Base-by-base conservation (phyloP, 1,140 invertebrate genomes). In the Pteromalus puparum region DNA sequence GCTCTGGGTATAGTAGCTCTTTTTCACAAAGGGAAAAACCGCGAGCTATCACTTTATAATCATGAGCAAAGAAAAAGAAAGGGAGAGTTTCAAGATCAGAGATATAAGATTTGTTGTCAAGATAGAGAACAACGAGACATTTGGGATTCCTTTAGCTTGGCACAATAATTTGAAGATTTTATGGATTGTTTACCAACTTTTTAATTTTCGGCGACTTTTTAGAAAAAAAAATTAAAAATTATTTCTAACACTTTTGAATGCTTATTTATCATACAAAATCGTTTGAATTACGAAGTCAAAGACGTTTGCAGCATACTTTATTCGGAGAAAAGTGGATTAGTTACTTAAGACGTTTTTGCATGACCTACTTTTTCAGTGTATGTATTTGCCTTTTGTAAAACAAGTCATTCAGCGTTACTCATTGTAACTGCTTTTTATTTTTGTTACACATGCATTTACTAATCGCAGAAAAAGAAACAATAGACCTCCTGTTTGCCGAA, bases 71-170 rank as follows among this genome's bases (percentile, higher is more conserved):
- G 48, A 65, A 61, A 42, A 28, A 30, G 42, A 42, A 79, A 68
- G 67, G 65, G 34, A 34, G 10, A 48, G 34, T 21, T 65, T 18
- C 5, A 30, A 68, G 77, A 79, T 79, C 21, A 42, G n/a, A 79
- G 77, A 79, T 79, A 42, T 68, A 79, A 79, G 77, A 79, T 79
- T 79, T 42, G 67, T 68, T 42, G 34, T 34, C 10, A 21, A 68
- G 77, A 68, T 68, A 68, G 18, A 61, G 18, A 21, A 7, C 53
- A 6, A n/a, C 53, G 21, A 61, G 21, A 61, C 21, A 42, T 48
- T 48, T 48, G 46, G 46, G 46, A 13, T 48, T 48, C 46, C 18
- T 48, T 15, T 48, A 18, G 3, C 46, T 48, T 48, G 3, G 46
- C 13, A 48, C 13, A 48, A 18, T 48, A 9, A 18, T n/a, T 18